These are phyloP conservation scores for Halcyon smyrnensis DNA, from an alignment of 2,797 vertebrate genomes.

Conservation along the genomic window DNA sequence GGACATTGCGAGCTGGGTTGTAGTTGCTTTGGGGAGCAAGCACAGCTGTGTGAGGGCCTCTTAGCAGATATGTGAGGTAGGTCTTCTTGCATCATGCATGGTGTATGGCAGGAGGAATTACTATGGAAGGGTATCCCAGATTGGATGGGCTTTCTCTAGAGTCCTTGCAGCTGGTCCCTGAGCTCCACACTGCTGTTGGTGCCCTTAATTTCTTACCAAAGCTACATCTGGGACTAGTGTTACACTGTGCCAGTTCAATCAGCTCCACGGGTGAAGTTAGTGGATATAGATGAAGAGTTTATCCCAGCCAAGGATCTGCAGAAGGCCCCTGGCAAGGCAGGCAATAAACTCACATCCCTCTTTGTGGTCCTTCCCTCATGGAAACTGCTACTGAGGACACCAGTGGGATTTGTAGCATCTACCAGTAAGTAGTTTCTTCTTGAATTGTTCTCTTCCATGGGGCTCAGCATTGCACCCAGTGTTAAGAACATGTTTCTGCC, in stretches of 20 bases:
- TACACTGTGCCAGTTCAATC: rapidly evolving
- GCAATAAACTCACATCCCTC: neutral
- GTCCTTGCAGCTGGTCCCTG: neutral
- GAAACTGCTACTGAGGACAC: neutral
- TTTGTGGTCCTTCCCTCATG: neutral
- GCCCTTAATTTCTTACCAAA: neutral
- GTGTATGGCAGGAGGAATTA: neutral
- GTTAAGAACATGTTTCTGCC: neutral
- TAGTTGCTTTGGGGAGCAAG: neutral
- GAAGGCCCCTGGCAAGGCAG: neutral
- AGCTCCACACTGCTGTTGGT: rapidly evolving
- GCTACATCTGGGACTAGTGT: rapidly evolving
- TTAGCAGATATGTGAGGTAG: neutral
- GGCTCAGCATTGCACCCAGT: neutral
- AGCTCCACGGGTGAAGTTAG: neutral
- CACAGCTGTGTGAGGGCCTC: rapidly evolving
- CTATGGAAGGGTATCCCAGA: neutral
- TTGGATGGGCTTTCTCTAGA: neutral
- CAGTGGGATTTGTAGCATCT: neutral
- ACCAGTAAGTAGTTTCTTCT: neutral
- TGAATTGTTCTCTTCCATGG: neutral
- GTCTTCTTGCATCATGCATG: neutral
- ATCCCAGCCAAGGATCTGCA: neutral
- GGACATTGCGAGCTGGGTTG: neutral
- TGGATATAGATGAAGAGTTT: neutral